These are phyloP conservation scores for Sicus ferrugineus DNA, from an alignment of 2,888 invertebrate species.

Conservation along the genomic window DNA sequence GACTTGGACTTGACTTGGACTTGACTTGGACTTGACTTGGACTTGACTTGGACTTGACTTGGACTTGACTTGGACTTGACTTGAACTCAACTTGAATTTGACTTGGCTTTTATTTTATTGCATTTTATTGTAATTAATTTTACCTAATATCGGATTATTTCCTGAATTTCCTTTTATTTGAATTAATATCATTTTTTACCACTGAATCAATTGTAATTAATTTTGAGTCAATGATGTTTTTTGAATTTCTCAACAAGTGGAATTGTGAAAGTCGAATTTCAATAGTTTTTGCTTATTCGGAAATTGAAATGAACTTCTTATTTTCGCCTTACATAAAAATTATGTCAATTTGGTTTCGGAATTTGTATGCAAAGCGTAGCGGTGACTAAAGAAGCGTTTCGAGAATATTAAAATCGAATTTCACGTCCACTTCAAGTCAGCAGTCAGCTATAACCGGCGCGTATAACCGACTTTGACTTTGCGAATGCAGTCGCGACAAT, in stretches of 20 bases:
- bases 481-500: no score
- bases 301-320: neutral
- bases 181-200: neutral
- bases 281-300: neutral
- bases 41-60: no score
- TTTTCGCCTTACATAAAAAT: constrained; percentile 1
- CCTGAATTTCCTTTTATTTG: neutral
- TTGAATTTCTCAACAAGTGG: neutral
- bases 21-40: no score
- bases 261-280: constrained; percentile 2
- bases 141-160: neutral
- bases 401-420: constrained; percentile 11
- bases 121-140: neutral
- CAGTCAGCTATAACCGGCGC: neutral
- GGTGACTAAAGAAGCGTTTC: neutral
- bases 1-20: no score
- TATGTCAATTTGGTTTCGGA: constrained; percentile 21
- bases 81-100: no score
- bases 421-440: neutral
- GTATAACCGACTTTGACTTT: no score
- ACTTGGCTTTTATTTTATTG: neutral
- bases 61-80: no score
- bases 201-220: neutral
- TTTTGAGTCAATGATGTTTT: neutral
- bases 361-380: constrained; percentile 20